Evolutionary conservation across 2,888 invertebrate genomes (phyloP).

Genomic region (Agonopterix arenella): DNA sequence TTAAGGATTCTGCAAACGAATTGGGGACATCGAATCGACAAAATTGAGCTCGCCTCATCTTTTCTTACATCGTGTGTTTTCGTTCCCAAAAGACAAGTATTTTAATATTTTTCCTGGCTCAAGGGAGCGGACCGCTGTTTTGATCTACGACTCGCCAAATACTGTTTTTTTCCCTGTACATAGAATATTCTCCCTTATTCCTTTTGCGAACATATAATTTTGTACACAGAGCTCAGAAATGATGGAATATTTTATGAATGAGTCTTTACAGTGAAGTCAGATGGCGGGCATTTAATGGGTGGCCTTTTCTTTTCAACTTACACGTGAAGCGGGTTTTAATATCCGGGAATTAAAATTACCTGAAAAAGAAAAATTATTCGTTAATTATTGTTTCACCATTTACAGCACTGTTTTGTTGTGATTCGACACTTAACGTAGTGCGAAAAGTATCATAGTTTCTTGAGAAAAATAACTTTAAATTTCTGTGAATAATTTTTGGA

Average conservation of each 20-base stretch:
- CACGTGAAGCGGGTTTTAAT: constrained; percentile 21
- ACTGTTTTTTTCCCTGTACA: constrained; percentile 47
- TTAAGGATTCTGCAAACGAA: constrained; percentile 72
- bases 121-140: constrained; percentile 55
- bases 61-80: constrained; percentile 62
- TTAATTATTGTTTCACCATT: background rate
- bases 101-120: constrained; percentile 56
- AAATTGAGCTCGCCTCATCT: constrained; percentile 68
- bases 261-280: constrained; percentile 24
- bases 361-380: constrained; percentile 38
- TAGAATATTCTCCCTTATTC: constrained; percentile 43
- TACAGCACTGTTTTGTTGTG: no score
- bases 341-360: constrained; percentile 42
- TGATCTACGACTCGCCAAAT: constrained; percentile 57
- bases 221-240: constrained; percentile 32
- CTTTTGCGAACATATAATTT: constrained; percentile 41
- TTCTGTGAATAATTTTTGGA: no score
- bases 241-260: constrained; percentile 49
- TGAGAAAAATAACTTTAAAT: no score
- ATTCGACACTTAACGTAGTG: no score
- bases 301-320: constrained; percentile 34
- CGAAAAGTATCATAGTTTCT: no score
- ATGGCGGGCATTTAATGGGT: constrained; percentile 24
- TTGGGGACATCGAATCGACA: constrained; percentile 70
- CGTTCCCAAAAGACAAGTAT: constrained; percentile 52